Evolutionary conservation across 2,797 vertebrate genomes (phyloP), one percentile per base, ranked within the genome.

Genomic region (Xyrichtys novacula): DNA sequence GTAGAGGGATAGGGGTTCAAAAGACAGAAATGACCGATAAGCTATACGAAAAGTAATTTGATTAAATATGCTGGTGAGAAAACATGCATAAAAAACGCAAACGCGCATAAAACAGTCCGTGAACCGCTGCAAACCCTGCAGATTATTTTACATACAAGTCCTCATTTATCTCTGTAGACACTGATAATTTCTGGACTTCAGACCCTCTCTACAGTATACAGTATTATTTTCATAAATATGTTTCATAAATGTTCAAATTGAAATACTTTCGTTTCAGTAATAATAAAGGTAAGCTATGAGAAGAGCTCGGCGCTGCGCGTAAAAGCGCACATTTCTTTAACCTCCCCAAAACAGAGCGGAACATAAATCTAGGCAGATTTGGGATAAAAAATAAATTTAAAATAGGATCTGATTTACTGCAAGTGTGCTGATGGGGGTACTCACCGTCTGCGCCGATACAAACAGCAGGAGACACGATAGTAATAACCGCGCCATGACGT

Each of bases 401-500:
- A 28, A 0, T 1, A 29, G 36, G 4, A 2, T 6, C 15, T 2
- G 28, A 4, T n/a, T n/a, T n/a, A n/a, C n/a, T n/a, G n/a, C n/a
- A 22, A 0, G 48, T 7, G 31, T 38, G 36, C 61, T 17, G 58
- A 19, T 46, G 3, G 48, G 0, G 54, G 10, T 32, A 95, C 95
- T 95, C 83, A 95, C 94, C 92, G 78, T 65, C 31, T 71, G 87
- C 26, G 67, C 78, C 3, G 80, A 78, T 4, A 92, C 60, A 12
- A 92, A 54, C 40, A 92, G 52, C 22, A 93, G 77, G 49, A 94
- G 48, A 76, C 86, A 87, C 36, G 72, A 42, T 59, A 89, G 74
- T 0, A 91, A 65, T n/a, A 83, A 29, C 26, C 73, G 76, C 81
- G 90, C 79, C 94, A 94, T 94, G 74, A 62, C 36, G 58, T 11